Evolutionary conservation across 2,888 invertebrate genomes (phyloP).

Genomic region (Stenotaenia linearis): DNA sequence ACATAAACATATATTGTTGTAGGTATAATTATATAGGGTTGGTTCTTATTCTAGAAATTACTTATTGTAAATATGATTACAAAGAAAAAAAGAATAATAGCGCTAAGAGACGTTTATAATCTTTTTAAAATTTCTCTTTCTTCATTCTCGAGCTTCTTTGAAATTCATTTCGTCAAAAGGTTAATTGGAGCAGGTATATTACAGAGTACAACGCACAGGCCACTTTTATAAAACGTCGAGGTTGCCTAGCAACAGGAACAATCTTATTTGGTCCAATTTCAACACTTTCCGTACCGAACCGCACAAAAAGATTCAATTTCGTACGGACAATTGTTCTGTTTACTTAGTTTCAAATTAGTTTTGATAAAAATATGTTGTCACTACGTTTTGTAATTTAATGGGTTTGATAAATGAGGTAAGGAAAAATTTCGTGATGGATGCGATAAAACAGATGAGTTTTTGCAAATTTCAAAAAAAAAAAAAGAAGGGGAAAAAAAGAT

Average conservation of each 20-base stretch:
- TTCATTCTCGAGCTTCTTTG: background rate
- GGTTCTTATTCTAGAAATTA: background rate
- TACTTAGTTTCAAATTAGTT: background rate
- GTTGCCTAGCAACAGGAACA: constrained; percentile 15
- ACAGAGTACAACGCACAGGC: background rate
- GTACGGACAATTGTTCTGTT: background rate
- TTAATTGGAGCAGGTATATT: constrained; percentile 15
- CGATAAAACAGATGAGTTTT: background rate
- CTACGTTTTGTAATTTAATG: background rate
- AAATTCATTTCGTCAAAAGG: constrained; percentile 1
- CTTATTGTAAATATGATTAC: background rate
- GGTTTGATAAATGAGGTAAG: no score
- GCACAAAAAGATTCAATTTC: background rate
- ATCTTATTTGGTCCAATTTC: constrained; percentile 6
- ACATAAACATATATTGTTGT: background rate
- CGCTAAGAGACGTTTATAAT: background rate
- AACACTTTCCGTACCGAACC: background rate
- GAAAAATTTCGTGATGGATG: background rate
- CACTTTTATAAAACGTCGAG: background rate
- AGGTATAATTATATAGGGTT: background rate
- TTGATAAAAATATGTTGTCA: background rate
- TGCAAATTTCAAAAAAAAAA: no score
- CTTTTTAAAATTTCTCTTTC: background rate
- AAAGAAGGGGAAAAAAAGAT: no score
- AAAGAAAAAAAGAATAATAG: background rate